Evolutionary conservation across 2,113 vertebrate genomes (phyloP).

Genomic region (Tupaia chinensis): DNA sequence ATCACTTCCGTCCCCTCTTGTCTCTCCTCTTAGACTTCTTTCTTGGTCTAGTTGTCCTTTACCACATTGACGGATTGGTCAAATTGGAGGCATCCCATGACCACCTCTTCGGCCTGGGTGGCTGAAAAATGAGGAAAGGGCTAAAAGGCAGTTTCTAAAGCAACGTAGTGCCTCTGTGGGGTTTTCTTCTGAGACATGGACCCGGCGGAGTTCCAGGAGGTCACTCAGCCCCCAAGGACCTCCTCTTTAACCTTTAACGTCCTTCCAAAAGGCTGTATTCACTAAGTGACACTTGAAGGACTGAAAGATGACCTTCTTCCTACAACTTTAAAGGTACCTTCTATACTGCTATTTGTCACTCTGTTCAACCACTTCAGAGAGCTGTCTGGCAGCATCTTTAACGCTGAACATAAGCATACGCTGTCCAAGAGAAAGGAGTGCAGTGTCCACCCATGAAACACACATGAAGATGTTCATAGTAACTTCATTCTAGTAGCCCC

Average conservation of each 20-base stretch:
- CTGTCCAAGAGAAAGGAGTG: neutral
- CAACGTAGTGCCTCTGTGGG: neutral
- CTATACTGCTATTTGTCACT: neutral
- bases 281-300: neutral
- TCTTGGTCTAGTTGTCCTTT: neutral
- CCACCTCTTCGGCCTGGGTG: fast-evolving
- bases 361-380: neutral
- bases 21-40: neutral
- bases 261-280: neutral
- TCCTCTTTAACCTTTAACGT: neutral
- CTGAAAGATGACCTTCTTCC: neutral
- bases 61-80: neutral
- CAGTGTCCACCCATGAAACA: too few relatives aligned
- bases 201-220: neutral
- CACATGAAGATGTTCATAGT: fast-evolving
- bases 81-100: too few relatives aligned
- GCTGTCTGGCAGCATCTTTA: neutral
- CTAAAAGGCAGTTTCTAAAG: neutral
- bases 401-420: neutral
- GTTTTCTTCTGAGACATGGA: neutral
- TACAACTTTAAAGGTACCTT: neutral
- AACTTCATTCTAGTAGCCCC: neutral
- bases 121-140: neutral
- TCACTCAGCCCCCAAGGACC: neutral
- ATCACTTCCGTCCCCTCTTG: neutral